Evolutionary conservation across 2,113 vertebrate genomes (phyloP), one percentile per base, ranked within the genome.

Genomic region (Opisthocomus hoazin): DNA sequence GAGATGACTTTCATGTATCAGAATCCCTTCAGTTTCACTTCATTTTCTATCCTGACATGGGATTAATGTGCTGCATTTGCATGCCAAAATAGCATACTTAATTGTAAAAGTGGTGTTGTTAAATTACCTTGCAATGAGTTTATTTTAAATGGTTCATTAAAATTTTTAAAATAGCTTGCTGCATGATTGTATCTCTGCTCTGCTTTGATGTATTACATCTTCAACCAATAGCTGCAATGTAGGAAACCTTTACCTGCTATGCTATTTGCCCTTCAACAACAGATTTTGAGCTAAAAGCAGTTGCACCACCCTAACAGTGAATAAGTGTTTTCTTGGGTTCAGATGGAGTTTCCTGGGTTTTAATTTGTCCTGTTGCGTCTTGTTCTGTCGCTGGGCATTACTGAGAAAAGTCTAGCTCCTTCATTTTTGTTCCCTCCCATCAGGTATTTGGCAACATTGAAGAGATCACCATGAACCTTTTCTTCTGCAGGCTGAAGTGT

Each of bases 101-200:
- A 98, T 98, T 98, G 96, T 98, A 96, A 97, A 97, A 98, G 84
- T 96, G 92, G 73, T 96, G 95, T 85, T 95, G 94, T 93, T 97
- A 98, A 98, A 98, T 98, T 97, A 98, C 96, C 93, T 98, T 97
- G 95, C 97, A 97, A 97, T 96, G 97, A 97, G 96, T 98, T 98
- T 98, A 96, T 98, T 98, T 98, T 97, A 97, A 97, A 97, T 2
- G 95, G 91, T 96, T 98, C 97, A 97, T 98, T 98, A 97, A 96
- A 94, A 68, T 96, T 97, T 97, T 97, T 91, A 79, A 97, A 97
- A 97, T 94, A 92, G 85, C 92, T 96, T 96, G 78, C 80, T 97
- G 91, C 93, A 96, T 9, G 43, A 97, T 97, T 95, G 64, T 82
- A 66, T 94, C 95, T 97, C 89, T 87, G 73, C 74, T 79, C 64